Evolutionary conservation across 2,113 vertebrate species (phyloP).

Genomic region (Pollimyrus isidori): DNA sequence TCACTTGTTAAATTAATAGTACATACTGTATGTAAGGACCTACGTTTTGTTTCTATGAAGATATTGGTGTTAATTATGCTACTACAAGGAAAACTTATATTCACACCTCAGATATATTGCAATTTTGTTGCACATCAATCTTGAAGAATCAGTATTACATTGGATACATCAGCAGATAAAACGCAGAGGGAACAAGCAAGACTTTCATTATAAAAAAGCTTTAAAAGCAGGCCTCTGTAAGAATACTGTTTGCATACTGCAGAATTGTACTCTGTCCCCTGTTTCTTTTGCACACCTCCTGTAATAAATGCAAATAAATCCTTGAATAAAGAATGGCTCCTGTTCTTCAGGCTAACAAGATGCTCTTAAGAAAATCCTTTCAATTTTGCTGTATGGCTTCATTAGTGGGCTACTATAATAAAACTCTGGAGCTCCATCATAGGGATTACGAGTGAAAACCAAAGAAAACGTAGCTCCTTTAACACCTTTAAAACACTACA

Average conservation of each 20-base stretch:
- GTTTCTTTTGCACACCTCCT: not conserved
- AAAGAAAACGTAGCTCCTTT: not conserved
- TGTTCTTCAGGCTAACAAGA: not conserved
- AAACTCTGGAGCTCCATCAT: not conserved
- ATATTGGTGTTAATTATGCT: not conserved
- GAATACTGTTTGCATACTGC: not conserved
- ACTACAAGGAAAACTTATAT: not conserved
- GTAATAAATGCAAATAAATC: not conserved
- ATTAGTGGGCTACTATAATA: not conserved
- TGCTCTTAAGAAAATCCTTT: not conserved
- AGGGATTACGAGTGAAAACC: not conserved
- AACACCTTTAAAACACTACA: not conserved
- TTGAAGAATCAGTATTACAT: not conserved
- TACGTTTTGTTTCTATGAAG: not conserved
- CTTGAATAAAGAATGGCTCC: conserved; percentile 2
- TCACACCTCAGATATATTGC: not conserved
- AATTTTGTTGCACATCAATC: not conserved
- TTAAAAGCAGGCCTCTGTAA: not conserved
- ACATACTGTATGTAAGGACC: not conserved
- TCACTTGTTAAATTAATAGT: not conserved
- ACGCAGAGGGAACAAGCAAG: not conserved
- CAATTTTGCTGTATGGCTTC: not conserved
- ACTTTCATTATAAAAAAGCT: not conserved
- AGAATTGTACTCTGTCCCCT: not conserved
- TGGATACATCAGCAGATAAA: not conserved